Base-by-base conservation (phyloP, 2,888 invertebrate genomes). In the Neocrepidodera transversa region DNA sequence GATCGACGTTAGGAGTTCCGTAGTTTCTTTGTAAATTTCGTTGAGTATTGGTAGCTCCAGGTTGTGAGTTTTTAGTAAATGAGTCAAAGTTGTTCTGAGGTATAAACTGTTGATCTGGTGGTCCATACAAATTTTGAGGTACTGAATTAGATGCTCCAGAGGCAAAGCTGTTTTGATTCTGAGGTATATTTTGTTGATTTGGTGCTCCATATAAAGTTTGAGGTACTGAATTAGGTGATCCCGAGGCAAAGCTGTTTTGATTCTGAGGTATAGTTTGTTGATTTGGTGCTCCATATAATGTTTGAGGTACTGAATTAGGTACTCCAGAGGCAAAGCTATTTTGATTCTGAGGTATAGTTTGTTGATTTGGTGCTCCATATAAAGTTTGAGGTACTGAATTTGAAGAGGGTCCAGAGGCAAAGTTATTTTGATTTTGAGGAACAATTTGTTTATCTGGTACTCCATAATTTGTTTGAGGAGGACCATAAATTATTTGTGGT, bases 381-480 rank as follows among this genome's bases (percentile, higher is more conserved):
- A 4, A 36, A 20, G 32, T 38, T 26, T 48, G 51, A 38, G 58
- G 53, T 8, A 10, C 6, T 4, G 2, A 26, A 26, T 30, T 23
- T 8, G 38, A 14, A 35, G 49, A 16, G 13, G 10, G 10, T 23
- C 26, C 26, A 6, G 7, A 23, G 6, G 23, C 23, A 23, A 23
- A 23, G 23, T 6, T 23, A 6, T 23, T 23, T 23, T 23, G 23
- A 23, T 23, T 3, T 23, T 23, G 23, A 23, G 6, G 4, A 18
- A 18, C 40, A 28, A 23, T 48, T 16, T 36, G 35, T 35, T 45
- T 49, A 13, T 32, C 51, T 18, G 64, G 65, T 32, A 56, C 55
- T n/a, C 47, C 58, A 38, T 53, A 63, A 11, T 13, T 7, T 2
- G 16, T 40, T 48, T 55, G 48, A 8, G 45, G 45, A 51, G 54